Evolutionary conservation across 2,797 vertebrate genomes (phyloP).

Genomic region (Cynodonichthys magdalenae): DNA sequence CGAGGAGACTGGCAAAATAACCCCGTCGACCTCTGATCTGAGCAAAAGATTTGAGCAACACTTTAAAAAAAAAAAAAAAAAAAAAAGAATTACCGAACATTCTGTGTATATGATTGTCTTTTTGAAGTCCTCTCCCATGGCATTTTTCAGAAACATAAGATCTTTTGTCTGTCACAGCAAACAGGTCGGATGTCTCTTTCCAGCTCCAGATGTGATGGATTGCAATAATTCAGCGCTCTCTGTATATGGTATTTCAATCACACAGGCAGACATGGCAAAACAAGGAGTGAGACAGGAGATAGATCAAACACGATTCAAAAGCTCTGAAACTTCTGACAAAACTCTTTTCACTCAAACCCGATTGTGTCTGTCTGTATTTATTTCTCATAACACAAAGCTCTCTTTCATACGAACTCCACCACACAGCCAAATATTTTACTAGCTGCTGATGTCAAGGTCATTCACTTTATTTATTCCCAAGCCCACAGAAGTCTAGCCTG

Average conservation of each 20-base stretch:
- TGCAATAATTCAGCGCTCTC: constrained; percentile 11
- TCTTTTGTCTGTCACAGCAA: constrained; percentile 22
- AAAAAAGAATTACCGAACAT: constrained; percentile 7
- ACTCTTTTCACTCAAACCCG: constrained; percentile 45
- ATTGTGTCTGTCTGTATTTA: constrained; percentile 67
- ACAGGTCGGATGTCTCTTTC: constrained; percentile 32
- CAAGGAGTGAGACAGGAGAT: constrained; percentile 35
- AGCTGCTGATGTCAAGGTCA: constrained; percentile 67
- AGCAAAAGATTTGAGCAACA: constrained; percentile 3
- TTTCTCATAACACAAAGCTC: constrained; percentile 69
- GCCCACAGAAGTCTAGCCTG: constrained; percentile 63
- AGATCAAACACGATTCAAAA: constrained; percentile 40
- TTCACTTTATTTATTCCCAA: constrained; percentile 74
- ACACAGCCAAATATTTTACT: constrained; percentile 63
- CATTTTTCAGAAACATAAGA: constrained; percentile 11
- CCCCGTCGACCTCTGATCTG: not conserved
- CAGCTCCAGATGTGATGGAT: constrained; percentile 33
- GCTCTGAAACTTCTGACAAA: constrained; percentile 44
- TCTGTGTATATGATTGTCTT: constrained; percentile 8
- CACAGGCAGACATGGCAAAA: constrained; percentile 26
- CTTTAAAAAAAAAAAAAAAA: constrained; percentile 1
- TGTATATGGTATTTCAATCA: constrained; percentile 35
- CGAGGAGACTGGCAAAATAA: constrained; percentile 89
- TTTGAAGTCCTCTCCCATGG: constrained; percentile 19
- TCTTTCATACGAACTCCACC: constrained; percentile 61